A percentile compares a stretch with the other conserved stretches of the same genome.
phyloP scores from a whole-genome alignment of 2,888 invertebrate genomes.

The Protodeltote pygarga region DNA sequence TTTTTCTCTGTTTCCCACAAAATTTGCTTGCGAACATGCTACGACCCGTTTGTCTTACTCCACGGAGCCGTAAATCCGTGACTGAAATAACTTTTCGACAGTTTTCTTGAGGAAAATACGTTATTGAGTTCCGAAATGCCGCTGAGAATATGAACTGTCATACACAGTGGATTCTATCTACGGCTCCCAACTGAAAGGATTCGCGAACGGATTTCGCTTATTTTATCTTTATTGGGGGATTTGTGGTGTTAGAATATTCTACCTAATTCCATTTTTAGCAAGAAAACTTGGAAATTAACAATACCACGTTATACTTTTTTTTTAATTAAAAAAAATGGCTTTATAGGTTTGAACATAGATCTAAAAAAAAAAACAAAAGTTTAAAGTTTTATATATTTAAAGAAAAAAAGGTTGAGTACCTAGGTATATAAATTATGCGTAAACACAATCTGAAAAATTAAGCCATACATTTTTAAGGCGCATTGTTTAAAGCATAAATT shows the following conservation, averaged over 20 bases:
- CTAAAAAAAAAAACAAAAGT: too few species aligned
- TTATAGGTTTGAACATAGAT: too few species aligned
- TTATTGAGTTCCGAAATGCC: constrained; percentile 61
- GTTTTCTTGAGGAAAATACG: constrained; percentile 50
- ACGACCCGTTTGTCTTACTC: constrained; percentile 69
- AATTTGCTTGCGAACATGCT: constrained; percentile 68
- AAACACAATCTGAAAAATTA: too few species aligned
- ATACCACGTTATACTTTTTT: too few species aligned
- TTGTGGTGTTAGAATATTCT: constrained; percentile 32
- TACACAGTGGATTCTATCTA: constrained; percentile 48
- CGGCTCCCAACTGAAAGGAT: constrained; percentile 30
- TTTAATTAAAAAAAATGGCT: too few species aligned
- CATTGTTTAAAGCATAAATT: too few species aligned
- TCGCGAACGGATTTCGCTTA: constrained; percentile 34
- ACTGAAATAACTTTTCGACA: constrained; percentile 67
- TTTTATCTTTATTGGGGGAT: constrained; percentile 37
- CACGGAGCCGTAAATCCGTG: constrained; percentile 70
- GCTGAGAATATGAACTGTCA: constrained; percentile 63
- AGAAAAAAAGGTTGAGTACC: too few species aligned
- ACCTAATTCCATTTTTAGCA: too few species aligned
- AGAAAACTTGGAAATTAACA: too few species aligned
- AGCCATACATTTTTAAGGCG: too few species aligned
- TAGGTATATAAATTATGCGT: too few species aligned
- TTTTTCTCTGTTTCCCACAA: constrained; percentile 50
- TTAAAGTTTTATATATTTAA: too few species aligned